Percentiles rank a stretch among this genome's conserved stretches.
Evolutionary conservation across 2,113 vertebrate species (phyloP).

Genomic region (Corvus moneduloides): DNA sequence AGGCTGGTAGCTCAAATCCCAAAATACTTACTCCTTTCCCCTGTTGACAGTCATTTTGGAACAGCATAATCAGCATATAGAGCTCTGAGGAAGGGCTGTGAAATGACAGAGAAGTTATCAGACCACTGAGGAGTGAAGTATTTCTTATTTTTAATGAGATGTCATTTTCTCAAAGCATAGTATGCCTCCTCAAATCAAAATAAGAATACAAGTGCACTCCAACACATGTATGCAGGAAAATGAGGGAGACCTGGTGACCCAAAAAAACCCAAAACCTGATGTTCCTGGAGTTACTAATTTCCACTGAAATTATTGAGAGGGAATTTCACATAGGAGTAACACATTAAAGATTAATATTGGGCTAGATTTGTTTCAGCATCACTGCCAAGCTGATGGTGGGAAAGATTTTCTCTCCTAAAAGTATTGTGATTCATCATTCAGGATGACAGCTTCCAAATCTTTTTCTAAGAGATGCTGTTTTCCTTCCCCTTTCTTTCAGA

Average conservation of each 20-base stretch:
- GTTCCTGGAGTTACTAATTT: background rate
- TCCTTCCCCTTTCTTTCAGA: background rate
- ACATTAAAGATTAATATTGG: background rate
- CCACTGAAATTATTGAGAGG: background rate
- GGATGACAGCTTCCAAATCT: background rate
- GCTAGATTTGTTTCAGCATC: background rate
- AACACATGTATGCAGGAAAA: background rate
- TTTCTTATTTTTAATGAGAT: slow-evolving; percentile 7
- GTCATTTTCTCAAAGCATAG: background rate
- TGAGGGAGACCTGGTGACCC: background rate
- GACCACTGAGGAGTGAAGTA: background rate
- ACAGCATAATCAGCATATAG: background rate
- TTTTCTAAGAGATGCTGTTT: background rate
- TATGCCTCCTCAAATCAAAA: background rate
- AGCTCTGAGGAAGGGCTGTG: background rate
- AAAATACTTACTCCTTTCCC: background rate
- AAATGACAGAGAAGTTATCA: slow-evolving; percentile 1
- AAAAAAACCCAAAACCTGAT: background rate
- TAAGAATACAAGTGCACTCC: background rate
- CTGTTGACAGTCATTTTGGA: background rate
- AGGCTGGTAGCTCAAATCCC: background rate
- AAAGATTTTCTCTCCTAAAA: background rate
- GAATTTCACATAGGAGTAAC: background rate
- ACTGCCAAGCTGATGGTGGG: background rate
- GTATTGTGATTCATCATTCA: background rate